Conservation (phyloP, 2,888 invertebrate genomes). For the Ormyrus thymus region DNA sequence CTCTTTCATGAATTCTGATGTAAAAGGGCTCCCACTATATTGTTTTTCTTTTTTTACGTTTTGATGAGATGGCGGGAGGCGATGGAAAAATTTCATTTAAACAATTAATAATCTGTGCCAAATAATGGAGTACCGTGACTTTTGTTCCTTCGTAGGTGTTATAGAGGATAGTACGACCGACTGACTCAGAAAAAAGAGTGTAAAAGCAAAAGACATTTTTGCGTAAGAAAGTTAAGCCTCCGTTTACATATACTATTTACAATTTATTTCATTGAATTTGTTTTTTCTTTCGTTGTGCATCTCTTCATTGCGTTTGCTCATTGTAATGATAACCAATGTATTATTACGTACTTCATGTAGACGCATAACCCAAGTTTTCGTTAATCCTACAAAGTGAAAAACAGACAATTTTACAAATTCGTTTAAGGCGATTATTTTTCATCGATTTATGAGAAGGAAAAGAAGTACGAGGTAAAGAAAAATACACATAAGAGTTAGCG, state of each 20-base stretch:
- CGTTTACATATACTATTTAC: slow-evolving; percentile 39
- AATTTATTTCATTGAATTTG: slow-evolving; percentile 38
- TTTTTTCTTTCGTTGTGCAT: slow-evolving; percentile 41
- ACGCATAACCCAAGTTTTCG: slow-evolving; percentile 27
- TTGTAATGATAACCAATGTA: slow-evolving; percentile 41
- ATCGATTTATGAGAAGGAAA: slow-evolving; percentile 52
- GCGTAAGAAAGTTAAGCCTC: slow-evolving; percentile 28
- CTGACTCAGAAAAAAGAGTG: slow-evolving; percentile 50
- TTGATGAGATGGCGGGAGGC: slow-evolving; percentile 51
- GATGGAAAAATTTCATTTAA: slow-evolving; percentile 50
- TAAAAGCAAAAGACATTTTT: slow-evolving; percentile 37
- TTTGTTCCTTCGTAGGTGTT: slow-evolving; percentile 71
- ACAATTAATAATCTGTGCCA: slow-evolving; percentile 72
- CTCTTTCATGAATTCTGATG: slow-evolving; percentile 29
- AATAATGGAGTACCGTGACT: slow-evolving; percentile 72
- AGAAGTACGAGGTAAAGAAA: slow-evolving; percentile 41
- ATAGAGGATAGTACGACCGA: slow-evolving; percentile 59
- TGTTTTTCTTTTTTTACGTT: slow-evolving; percentile 52
- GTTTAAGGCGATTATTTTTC: slow-evolving; percentile 50
- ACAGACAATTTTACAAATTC: slow-evolving; percentile 19
- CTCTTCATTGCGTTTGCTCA: slow-evolving; percentile 41
- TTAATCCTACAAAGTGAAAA: neutral
- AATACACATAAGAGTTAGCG: slow-evolving; percentile 50
- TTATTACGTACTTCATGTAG: slow-evolving; percentile 25
- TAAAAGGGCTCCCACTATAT: slow-evolving; percentile 41